Percentiles rank a stretch among this genome's conserved stretches.
Evolutionary conservation across 2,113 vertebrate genomes (phyloP).

Genomic region (Dendrocopos noguchii): DNA sequence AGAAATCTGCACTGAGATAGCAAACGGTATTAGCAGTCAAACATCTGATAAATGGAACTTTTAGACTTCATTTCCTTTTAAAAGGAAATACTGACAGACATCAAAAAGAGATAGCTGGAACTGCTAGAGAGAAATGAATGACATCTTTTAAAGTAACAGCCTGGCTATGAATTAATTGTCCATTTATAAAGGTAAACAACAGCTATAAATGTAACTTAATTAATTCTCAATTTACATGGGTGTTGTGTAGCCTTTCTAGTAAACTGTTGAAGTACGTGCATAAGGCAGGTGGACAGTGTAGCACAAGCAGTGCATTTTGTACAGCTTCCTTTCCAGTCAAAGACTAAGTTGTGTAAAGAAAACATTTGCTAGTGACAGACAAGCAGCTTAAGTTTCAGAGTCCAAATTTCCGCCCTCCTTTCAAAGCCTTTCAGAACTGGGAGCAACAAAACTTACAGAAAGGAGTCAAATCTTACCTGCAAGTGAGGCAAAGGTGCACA

Average conservation of each 20-base stretch:
- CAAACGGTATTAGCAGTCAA: background rate
- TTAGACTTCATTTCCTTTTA: background rate
- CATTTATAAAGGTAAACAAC: background rate
- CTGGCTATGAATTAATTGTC: background rate
- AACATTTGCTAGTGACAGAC: background rate
- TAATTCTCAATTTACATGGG: background rate
- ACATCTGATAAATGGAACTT: background rate
- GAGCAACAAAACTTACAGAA: background rate
- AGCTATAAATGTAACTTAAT: conserved; percentile 11
- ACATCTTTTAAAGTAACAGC: background rate
- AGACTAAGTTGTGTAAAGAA: background rate
- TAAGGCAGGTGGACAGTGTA: background rate
- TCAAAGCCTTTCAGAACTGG: background rate
- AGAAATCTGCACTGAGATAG: background rate
- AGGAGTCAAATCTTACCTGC: background rate
- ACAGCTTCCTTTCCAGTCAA: background rate
- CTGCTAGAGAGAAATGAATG: background rate
- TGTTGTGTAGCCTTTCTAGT: background rate
- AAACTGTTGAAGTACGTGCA: background rate
- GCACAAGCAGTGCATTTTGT: background rate
- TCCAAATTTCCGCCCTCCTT: background rate
- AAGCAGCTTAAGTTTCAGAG: background rate
- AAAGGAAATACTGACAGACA: background rate
- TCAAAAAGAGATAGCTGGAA: background rate
- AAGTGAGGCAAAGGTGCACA: rapidly evolving